Percentiles rank a stretch among this genome's conserved stretches.
Conservation (phyloP, 2,888 invertebrate species). For the Apodemia zela region DNA sequence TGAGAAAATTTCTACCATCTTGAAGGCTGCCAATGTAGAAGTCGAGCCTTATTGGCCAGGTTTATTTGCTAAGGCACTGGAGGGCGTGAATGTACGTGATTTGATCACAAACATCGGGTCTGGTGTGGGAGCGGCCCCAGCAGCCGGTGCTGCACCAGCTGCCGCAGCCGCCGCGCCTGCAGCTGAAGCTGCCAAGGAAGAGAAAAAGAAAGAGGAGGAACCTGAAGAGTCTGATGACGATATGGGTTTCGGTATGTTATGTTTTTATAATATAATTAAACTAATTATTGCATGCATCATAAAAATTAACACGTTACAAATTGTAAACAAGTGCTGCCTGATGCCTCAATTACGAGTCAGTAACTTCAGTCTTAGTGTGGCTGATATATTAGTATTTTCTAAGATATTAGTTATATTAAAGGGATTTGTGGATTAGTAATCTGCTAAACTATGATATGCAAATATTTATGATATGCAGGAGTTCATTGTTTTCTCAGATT, state of each 20-base stretch:
- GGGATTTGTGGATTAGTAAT: too few relatives aligned
- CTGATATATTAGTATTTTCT: too few relatives aligned
- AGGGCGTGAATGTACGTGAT: constrained; percentile 95
- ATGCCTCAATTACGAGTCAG: too few relatives aligned
- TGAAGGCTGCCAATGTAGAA: constrained; percentile 97
- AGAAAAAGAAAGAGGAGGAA: constrained; percentile 89
- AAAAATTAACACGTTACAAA: too few relatives aligned
- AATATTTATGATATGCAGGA: too few relatives aligned
- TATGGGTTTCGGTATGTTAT: constrained; percentile 91
- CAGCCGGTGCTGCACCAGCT: constrained; percentile 84
- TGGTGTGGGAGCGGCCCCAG: constrained; percentile 92
- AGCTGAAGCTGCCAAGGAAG: constrained; percentile 85
- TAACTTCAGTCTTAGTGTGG: too few relatives aligned
- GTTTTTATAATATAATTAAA: background rate
- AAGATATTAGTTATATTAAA: too few relatives aligned
- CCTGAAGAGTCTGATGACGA: constrained; percentile 93
- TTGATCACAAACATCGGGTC: constrained; percentile 96
- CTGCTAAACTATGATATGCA: too few relatives aligned
- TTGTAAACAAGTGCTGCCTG: too few relatives aligned
- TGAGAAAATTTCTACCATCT: constrained; percentile 97
- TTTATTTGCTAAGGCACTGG: constrained; percentile 97
- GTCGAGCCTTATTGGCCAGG: constrained; percentile 99
- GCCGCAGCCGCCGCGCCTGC: constrained; percentile 84
- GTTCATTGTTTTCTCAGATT: too few relatives aligned
- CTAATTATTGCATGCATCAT: too few relatives aligned